Evolutionary conservation across 2,888 invertebrate genomes (phyloP).

Genomic region (Temnothorax rugatulus): DNA sequence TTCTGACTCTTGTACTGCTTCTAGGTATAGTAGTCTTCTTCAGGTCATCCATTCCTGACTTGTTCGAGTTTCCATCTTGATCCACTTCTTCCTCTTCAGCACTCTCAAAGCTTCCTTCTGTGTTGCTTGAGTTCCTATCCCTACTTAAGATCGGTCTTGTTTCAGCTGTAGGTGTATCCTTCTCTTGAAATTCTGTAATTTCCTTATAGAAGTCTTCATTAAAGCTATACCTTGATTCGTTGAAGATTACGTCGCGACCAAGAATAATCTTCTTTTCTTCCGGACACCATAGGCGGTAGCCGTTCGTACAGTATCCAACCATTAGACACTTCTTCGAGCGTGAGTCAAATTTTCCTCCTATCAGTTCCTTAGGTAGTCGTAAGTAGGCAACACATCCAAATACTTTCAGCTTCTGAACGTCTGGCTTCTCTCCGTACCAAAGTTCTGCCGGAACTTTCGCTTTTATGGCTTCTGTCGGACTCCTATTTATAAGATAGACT

Average conservation of each 20-base stretch:
- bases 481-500: slow-evolving; percentile 72
- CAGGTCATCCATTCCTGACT: no score
- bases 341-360: slow-evolving; percentile 70
- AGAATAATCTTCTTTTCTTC: slow-evolving; percentile 59
- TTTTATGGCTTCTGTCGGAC: slow-evolving; percentile 65
- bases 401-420: slow-evolving; percentile 66
- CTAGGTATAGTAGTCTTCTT: no score
- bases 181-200: background rate
- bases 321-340: slow-evolving; percentile 65
- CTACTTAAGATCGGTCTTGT: no score
- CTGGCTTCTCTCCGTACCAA: slow-evolving; percentile 70
- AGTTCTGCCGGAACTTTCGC: slow-evolving; percentile 65
- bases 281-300: slow-evolving; percentile 72
- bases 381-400: slow-evolving; percentile 70
- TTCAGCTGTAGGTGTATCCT: slow-evolving; percentile 63
- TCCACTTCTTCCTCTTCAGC: background rate
- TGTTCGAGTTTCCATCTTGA: background rate
- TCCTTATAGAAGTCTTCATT: background rate
- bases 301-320: slow-evolving; percentile 72
- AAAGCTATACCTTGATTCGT: slow-evolving; percentile 51
- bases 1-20: background rate
- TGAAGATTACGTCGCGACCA: slow-evolving; percentile 71
- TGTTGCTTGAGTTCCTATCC: no score
- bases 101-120: background rate
- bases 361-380: slow-evolving; percentile 65